A percentile compares a stretch with the other conserved stretches of the same genome.
Conservation (phyloP, 1,140 invertebrate genomes). For the Anagrus nilaparvatae region DNA sequence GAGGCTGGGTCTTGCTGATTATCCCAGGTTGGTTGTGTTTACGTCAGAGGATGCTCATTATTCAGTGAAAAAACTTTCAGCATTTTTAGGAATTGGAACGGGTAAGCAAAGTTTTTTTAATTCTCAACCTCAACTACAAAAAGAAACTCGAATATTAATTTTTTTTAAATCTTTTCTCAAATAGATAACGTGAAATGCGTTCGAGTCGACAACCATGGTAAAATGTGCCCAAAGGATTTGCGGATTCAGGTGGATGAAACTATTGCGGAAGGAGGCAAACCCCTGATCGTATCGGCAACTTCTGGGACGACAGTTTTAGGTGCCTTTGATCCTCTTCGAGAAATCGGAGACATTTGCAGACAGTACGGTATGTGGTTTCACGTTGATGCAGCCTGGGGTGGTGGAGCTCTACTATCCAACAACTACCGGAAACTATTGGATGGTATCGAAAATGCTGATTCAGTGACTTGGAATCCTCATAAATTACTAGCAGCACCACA, state of each 20-base stretch:
- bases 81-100: slow-evolving; percentile 67
- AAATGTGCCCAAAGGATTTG: slow-evolving; percentile 67
- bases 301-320: slow-evolving; percentile 77
- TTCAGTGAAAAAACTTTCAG: slow-evolving; percentile 78
- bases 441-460: slow-evolving; percentile 76
- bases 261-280: slow-evolving; percentile 56
- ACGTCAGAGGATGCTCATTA: slow-evolving; percentile 91
- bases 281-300: slow-evolving; percentile 85
- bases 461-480: slow-evolving; percentile 91
- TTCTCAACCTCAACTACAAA: background rate
- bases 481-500: slow-evolving; percentile 81
- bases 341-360: slow-evolving; percentile 72
- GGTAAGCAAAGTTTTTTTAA: slow-evolving; percentile 18
- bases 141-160: background rate
- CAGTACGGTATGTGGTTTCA: slow-evolving; percentile 86
- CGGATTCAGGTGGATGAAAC: slow-evolving; percentile 57
- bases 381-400: slow-evolving; percentile 92
- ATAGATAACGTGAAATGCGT: slow-evolving; percentile 63
- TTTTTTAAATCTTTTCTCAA: no score
- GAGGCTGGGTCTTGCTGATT: slow-evolving; percentile 56
- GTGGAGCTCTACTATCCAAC: slow-evolving; percentile 75
- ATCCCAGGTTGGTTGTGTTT: slow-evolving; percentile 62
- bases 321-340: slow-evolving; percentile 79
- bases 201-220: slow-evolving; percentile 60
- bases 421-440: slow-evolving; percentile 67